A percentile compares a stretch with the other conserved stretches of the same genome.
These are phyloP conservation scores for Xiphorhynchus elegans DNA, from an alignment of 2,113 vertebrate species.

Conservation along the genomic window DNA sequence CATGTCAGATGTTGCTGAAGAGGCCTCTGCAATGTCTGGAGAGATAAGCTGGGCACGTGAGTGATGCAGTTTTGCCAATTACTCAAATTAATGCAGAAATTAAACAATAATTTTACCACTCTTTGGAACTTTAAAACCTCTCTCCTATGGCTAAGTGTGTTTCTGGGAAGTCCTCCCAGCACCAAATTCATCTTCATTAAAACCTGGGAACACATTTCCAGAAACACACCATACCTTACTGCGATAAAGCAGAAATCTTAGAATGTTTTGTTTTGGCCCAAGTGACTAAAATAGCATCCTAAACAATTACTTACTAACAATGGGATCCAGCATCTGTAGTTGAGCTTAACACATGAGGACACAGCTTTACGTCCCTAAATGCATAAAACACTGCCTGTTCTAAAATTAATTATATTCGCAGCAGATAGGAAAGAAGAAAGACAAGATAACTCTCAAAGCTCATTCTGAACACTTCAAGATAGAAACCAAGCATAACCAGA, in stretches of 20 bases:
- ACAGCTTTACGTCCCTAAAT: background rate
- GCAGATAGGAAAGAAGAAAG: background rate
- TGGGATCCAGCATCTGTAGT: background rate
- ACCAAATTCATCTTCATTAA: background rate
- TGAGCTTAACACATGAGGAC: background rate
- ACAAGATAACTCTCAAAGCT: background rate
- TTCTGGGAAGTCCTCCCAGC: background rate
- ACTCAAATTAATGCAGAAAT: background rate
- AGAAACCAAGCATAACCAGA: background rate
- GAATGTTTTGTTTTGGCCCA: background rate
- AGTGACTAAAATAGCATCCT: conserved; percentile 10
- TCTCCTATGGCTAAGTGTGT: background rate
- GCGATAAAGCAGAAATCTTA: background rate
- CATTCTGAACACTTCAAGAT: background rate
- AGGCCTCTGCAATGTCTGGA: fast-evolving
- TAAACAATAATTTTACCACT: background rate
- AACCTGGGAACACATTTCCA: background rate
- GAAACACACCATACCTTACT: background rate
- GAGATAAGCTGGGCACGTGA: background rate
- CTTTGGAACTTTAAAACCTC: background rate
- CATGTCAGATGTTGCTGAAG: background rate
- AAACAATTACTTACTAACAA: conserved; percentile 4
- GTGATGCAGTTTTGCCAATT: background rate
- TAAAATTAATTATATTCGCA: conserved; percentile 19
- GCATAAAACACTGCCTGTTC: background rate